Conservation (phyloP, 2,888 invertebrate genomes). For the Scrobipalpa atriplicella region DNA sequence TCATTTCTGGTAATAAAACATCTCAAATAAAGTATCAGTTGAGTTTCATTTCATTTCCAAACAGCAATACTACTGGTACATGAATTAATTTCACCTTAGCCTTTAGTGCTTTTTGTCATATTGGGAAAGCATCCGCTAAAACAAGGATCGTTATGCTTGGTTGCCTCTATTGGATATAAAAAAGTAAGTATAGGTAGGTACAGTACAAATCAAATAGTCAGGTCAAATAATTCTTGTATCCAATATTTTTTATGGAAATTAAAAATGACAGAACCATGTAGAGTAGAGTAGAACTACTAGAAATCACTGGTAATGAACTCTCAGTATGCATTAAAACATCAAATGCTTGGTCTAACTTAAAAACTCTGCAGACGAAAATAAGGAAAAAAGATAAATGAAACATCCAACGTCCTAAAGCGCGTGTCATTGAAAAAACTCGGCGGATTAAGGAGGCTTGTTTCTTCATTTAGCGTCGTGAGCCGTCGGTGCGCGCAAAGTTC, state of each 20-base stretch:
- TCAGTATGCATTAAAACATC: background rate
- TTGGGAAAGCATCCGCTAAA: too few species aligned
- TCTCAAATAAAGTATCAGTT: conserved; percentile 58
- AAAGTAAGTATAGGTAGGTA: too few species aligned
- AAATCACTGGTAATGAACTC: too few species aligned
- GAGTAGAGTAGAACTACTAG: too few species aligned
- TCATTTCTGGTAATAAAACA: conserved; percentile 81
- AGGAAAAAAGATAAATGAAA: conserved; percentile 15
- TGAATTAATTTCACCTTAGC: too few species aligned
- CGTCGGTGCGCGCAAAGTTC: conserved; percentile 17
- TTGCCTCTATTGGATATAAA: too few species aligned
- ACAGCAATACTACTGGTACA: background rate
- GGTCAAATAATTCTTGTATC: too few species aligned
- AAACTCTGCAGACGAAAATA: background rate
- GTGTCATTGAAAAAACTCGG: conserved; percentile 21
- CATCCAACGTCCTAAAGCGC: conserved; percentile 1
- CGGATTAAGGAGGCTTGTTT: conserved; percentile 25
- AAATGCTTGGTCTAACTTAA: background rate
- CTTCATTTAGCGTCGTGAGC: conserved; percentile 37
- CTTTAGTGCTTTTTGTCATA: too few species aligned
- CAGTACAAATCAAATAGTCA: too few species aligned
- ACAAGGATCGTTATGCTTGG: too few species aligned
- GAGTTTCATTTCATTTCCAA: conserved; percentile 50
- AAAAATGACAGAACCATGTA: too few species aligned
- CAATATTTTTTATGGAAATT: too few species aligned